Evolutionary conservation across 2,888 invertebrate species (phyloP).

Genomic region (Synanthedon vespiformis): DNA sequence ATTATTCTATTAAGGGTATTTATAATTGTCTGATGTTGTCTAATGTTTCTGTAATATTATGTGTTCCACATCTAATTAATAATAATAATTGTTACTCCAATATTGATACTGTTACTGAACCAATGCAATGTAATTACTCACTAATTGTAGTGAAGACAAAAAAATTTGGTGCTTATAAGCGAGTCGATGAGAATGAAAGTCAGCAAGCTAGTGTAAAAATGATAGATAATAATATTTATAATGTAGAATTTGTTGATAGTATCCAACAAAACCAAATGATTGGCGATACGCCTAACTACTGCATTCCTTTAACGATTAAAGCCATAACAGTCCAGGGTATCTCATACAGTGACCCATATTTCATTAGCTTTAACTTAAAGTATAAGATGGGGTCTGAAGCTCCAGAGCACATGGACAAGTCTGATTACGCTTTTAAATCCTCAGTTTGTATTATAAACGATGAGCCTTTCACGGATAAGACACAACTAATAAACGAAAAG

Average conservation of each 20-base stretch:
- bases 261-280: constrained; percentile 72
- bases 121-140: constrained; percentile 71
- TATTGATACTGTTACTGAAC: constrained; percentile 72
- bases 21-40: constrained; percentile 72
- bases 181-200: constrained; percentile 68
- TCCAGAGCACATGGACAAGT: constrained; percentile 71
- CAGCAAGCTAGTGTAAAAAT: constrained; percentile 69
- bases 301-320: constrained; percentile 72
- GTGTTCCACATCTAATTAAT: constrained; percentile 75
- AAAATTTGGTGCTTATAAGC: constrained; percentile 71
- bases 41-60: constrained; percentile 72
- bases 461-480: constrained; percentile 57
- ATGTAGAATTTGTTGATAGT: constrained; percentile 70
- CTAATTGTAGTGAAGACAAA: constrained; percentile 71
- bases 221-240: constrained; percentile 71
- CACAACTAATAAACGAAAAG: constrained; percentile 49
- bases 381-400: constrained; percentile 68
- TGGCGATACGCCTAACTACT: constrained; percentile 69
- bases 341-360: constrained; percentile 72
- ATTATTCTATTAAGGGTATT: constrained; percentile 64
- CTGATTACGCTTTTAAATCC: constrained; percentile 73
- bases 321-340: constrained; percentile 74
- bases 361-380: constrained; percentile 72
- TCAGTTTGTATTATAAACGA: constrained; percentile 69
- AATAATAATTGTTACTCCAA: constrained; percentile 70